Conservation (phyloP, 2,888 invertebrate species). For the Drosophila prostipennis region DNA sequence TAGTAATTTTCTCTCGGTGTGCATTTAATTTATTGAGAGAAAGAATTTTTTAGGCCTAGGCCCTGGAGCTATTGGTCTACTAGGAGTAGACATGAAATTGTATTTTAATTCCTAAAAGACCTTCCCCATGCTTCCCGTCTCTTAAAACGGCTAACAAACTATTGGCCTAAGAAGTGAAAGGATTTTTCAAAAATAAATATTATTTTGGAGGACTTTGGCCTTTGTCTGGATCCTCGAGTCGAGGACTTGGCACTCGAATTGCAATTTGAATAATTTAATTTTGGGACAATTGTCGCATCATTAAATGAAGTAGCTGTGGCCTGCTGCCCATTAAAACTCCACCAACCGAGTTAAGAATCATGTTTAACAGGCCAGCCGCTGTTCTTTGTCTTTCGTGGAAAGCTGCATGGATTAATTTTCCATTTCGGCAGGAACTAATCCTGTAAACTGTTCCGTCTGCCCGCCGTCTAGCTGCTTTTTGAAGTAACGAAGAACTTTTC, state of each 20-base stretch:
- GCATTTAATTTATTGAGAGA: background rate
- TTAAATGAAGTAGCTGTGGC: slow-evolving; percentile 57
- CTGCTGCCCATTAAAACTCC: slow-evolving; percentile 29
- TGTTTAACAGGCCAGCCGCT: slow-evolving; percentile 21
- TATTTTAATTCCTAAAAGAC: slow-evolving; percentile 56
- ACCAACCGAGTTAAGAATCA: slow-evolving; percentile 32
- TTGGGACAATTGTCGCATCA: slow-evolving; percentile 63
- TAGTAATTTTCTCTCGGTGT: background rate
- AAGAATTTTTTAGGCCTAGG: slow-evolving; percentile 25
- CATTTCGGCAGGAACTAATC: slow-evolving; percentile 69
- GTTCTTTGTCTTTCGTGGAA: slow-evolving; percentile 30
- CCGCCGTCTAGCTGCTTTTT: slow-evolving; percentile 39
- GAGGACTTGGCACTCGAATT: slow-evolving; percentile 39
- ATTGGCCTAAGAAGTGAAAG: slow-evolving; percentile 54
- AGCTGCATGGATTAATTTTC: slow-evolving; percentile 72
- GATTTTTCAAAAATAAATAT: slow-evolving; percentile 54
- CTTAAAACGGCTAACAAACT: background rate
- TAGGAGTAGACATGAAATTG: slow-evolving; percentile 64
- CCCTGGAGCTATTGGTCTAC: slow-evolving; percentile 48
- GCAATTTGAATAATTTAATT: slow-evolving; percentile 72
- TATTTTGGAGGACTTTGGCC: slow-evolving; percentile 33
- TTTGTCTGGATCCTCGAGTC: slow-evolving; percentile 50
- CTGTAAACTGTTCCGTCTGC: slow-evolving; percentile 66
- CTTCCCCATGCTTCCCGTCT: background rate
- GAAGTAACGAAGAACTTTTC: slow-evolving; percentile 47